phyloP scores from a whole-genome alignment of 2,888 invertebrate genomes.

The Drosophila prostipennis region DNA sequence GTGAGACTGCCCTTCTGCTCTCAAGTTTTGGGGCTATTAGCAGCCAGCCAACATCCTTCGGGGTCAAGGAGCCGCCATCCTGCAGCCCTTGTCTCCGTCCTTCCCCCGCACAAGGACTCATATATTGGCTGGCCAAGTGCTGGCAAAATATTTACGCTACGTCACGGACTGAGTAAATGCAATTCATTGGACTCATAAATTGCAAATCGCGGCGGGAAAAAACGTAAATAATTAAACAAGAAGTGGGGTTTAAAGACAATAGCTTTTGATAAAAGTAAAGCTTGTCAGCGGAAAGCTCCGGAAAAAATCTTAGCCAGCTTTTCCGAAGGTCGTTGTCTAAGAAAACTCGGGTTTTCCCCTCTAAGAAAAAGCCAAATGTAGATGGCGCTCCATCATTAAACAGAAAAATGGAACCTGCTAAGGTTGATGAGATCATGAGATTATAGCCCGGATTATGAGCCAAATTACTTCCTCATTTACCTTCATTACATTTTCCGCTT shows the following conservation, averaged over 20 bases:
- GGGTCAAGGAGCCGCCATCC: conserved; percentile 54
- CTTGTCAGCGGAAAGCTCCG: conserved; percentile 11
- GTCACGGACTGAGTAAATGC: conserved; percentile 50
- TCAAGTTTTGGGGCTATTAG: conserved; percentile 62
- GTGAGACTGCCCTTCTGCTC: conserved; percentile 36
- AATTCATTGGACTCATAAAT: conserved; percentile 68
- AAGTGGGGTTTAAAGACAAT: not conserved
- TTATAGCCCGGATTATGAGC: not conserved
- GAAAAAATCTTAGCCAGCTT: conserved; percentile 2
- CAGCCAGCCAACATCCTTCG: conserved; percentile 50
- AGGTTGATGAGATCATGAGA: not conserved
- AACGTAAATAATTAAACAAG: conserved; percentile 23
- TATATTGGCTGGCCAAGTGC: conserved; percentile 49
- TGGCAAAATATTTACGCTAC: conserved; percentile 49
- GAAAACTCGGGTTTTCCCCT: not conserved
- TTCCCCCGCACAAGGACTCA: conserved; percentile 48
- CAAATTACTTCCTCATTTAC: conserved; percentile 25
- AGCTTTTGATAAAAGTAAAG: conserved; percentile 4
- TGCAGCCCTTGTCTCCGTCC: conserved; percentile 11
- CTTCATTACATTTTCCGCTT: conserved; percentile 11
- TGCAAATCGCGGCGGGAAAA: conserved; percentile 32
- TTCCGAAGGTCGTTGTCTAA: conserved; percentile 8
- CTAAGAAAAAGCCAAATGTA: conserved; percentile 10
- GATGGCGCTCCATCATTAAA: conserved; percentile 15
- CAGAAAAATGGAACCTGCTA: not conserved